Percentiles rank a stretch among this genome's conserved stretches.
phyloP scores from a whole-genome alignment of 1,140 invertebrate genomes.

The Brachionus asplanchnoidis region DNA sequence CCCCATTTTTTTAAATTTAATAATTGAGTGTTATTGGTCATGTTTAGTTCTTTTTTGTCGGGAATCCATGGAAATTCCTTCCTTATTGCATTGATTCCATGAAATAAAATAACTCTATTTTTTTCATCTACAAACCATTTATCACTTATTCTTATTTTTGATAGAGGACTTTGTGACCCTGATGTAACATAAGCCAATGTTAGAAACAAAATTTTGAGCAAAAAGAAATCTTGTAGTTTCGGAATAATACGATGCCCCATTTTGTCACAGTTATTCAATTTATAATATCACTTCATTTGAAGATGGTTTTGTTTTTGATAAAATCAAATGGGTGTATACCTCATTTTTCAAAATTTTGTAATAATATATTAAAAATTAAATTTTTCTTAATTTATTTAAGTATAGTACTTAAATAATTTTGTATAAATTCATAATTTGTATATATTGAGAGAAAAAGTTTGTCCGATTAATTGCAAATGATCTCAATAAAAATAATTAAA shows the following conservation, averaged over 20 bases:
- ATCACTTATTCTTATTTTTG: conserved; percentile 42
- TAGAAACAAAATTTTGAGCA: neutral
- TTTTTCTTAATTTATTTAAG: too few species aligned
- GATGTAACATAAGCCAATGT: neutral
- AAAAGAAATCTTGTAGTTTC: neutral
- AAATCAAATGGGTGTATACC: neutral
- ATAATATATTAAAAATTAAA: neutral
- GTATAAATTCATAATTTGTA: neutral
- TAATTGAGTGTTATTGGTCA: conserved; percentile 42
- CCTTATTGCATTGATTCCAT: conserved; percentile 46
- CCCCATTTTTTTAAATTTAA: conserved; percentile 36
- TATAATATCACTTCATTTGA: neutral
- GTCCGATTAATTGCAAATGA: neutral
- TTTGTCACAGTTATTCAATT: neutral
- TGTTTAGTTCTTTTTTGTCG: conserved; percentile 43
- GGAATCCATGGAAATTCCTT: conserved; percentile 47
- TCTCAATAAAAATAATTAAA: neutral
- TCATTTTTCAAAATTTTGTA: neutral
- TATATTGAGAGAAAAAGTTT: neutral
- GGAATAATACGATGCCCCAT: neutral
- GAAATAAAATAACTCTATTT: conserved; percentile 46
- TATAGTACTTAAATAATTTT: neutral
- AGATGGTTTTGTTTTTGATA: neutral
- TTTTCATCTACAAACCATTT: conserved; percentile 44
- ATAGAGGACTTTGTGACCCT: neutral